Evolutionary conservation across 2,888 invertebrate genomes (phyloP).

Genomic region (Gortyna flavago): DNA sequence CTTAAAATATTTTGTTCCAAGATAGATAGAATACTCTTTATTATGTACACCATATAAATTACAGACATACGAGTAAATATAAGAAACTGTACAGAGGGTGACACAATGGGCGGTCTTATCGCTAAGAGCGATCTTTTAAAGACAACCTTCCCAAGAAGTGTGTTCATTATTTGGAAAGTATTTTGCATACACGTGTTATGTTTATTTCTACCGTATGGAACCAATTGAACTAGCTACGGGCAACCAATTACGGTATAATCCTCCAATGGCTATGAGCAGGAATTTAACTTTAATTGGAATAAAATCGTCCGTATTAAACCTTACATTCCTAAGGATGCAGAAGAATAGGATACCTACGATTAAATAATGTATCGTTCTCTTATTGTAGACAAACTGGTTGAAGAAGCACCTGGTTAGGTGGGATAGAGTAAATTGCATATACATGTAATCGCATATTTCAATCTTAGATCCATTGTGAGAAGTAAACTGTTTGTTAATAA

Average conservation of each 20-base stretch:
- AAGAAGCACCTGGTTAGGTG: conserved; percentile 10
- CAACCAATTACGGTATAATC: conserved; percentile 16
- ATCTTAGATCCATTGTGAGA: no score
- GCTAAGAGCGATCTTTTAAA: no score
- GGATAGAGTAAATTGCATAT: conserved; percentile 1
- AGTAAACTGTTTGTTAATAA: no score
- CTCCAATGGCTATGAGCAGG: not conserved
- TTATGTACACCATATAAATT: no score
- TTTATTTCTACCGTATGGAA: not conserved
- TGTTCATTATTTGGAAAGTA: not conserved
- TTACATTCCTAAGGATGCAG: conserved; percentile 6
- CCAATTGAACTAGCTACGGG: conserved; percentile 4
- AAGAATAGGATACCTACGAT: conserved; percentile 2
- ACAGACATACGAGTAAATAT: no score
- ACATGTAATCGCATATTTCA: not conserved
- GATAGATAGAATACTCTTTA: no score
- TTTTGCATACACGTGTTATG: not conserved
- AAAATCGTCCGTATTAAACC: conserved; percentile 7
- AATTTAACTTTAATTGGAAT: conserved; percentile 24
- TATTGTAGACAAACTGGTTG: conserved; percentile 32
- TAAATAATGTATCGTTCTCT: conserved; percentile 5
- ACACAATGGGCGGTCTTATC: no score
- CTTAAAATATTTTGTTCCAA: not conserved
- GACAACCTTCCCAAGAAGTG: no score
- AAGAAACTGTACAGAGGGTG: no score